Conservation (phyloP, 2,113 vertebrate genomes). For the Pungitius pungitius region DNA sequence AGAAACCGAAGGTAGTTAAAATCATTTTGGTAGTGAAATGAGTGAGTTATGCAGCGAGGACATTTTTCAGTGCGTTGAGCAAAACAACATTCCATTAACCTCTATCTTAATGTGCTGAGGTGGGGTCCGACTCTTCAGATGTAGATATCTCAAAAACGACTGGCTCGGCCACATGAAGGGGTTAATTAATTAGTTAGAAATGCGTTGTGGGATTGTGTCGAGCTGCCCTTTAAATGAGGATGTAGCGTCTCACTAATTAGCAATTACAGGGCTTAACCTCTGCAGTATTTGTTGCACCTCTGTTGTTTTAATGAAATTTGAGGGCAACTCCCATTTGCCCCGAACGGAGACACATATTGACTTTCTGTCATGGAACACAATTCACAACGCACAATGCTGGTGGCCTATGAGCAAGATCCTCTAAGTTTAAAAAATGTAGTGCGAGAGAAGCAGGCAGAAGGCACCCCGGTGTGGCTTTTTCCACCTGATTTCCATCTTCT, state of each 20-base stretch:
- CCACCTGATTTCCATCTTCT: constrained; percentile 53
- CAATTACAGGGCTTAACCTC: constrained; percentile 4
- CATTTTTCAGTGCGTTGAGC: background rate
- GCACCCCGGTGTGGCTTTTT: constrained; percentile 9
- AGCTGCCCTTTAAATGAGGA: constrained; percentile 17
- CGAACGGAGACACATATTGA: constrained; percentile 71
- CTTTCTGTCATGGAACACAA: constrained; percentile 59
- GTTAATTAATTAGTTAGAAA: background rate
- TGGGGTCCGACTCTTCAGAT: background rate
- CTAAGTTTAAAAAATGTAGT: constrained; percentile 37
- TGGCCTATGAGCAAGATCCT: constrained; percentile 18
- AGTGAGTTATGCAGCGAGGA: background rate
- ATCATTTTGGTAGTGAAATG: background rate
- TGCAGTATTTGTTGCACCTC: background rate
- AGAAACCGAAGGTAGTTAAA: background rate
- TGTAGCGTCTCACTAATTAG: background rate
- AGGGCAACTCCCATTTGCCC: constrained; percentile 36
- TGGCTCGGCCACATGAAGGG: background rate
- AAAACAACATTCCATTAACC: background rate
- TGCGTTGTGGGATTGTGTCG: background rate
- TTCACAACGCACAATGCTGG: constrained; percentile 35
- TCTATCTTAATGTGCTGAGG: background rate
- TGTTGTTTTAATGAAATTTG: constrained; percentile 43
- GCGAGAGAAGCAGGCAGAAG: constrained; percentile 40
- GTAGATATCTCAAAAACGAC: background rate